Conservation (phyloP, 2,888 invertebrate genomes). For the Dimorphilus gyrociliatus region DNA sequence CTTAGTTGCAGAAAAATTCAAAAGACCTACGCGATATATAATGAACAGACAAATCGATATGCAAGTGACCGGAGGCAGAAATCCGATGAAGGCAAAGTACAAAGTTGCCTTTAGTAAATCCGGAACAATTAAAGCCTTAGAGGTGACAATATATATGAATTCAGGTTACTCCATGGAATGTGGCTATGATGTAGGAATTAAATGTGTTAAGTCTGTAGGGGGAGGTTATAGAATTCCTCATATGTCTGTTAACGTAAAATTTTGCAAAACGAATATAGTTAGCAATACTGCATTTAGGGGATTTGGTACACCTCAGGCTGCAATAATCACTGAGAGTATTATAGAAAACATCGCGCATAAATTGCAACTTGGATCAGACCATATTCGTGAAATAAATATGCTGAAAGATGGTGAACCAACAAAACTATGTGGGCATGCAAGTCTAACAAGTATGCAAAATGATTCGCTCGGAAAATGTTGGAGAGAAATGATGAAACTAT, state of each 20-base stretch:
- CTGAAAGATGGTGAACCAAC: too few relatives aligned
- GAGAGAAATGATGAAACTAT: too few relatives aligned
- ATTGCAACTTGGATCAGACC: constrained; percentile 48
- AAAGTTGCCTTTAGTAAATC: constrained; percentile 57
- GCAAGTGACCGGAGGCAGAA: constrained; percentile 67
- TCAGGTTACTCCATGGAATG: constrained; percentile 61
- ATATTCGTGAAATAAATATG: constrained; percentile 43
- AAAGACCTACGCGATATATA: constrained; percentile 72
- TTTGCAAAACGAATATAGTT: constrained; percentile 70
- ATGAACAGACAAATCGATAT: constrained; percentile 88
- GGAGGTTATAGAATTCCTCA: constrained; percentile 62
- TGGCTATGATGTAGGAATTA: too few relatives aligned
- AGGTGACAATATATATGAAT: constrained; percentile 60
- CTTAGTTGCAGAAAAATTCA: constrained; percentile 64
- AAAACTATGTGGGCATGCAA: too few relatives aligned
- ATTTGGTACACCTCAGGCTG: constrained; percentile 77
- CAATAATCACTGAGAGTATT: constrained; percentile 66
- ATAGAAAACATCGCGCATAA: constrained; percentile 56
- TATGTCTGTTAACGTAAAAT: constrained; percentile 47
- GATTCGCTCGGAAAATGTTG: too few relatives aligned
- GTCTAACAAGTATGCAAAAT: too few relatives aligned
- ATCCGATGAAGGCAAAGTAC: constrained; percentile 72
- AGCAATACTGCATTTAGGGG: constrained; percentile 51
- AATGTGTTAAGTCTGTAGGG: too few relatives aligned
- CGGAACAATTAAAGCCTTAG: constrained; percentile 57